Percentiles rank a stretch among this genome's conserved stretches.
Evolutionary conservation across 1,140 invertebrate species (phyloP).

Genomic region (Drosophila kanapiae): DNA sequence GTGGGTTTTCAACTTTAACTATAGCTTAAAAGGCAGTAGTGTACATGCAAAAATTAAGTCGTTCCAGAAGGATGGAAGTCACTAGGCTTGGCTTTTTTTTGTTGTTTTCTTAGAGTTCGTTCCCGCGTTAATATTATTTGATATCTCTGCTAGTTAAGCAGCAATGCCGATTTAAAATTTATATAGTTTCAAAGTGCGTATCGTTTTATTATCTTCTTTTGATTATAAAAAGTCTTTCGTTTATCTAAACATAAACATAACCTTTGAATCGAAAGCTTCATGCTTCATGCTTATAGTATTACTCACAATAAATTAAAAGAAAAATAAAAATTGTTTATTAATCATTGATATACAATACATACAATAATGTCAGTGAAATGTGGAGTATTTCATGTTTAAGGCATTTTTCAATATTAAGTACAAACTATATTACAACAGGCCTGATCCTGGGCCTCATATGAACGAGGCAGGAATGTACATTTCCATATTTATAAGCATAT

Average conservation of each 20-base stretch:
- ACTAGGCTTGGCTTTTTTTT: too few species aligned
- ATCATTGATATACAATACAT: neutral
- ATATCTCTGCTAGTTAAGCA: too few species aligned
- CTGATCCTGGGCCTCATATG: neutral
- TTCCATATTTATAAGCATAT: neutral
- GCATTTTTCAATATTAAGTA: neutral
- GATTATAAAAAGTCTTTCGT: neutral
- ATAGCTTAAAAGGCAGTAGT: too few species aligned
- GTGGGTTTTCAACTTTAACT: too few species aligned
- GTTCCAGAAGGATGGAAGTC: neutral
- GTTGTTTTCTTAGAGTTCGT: too few species aligned
- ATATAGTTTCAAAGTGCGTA: too few species aligned
- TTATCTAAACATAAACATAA: neutral
- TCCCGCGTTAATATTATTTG: too few species aligned
- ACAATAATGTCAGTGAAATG: neutral
- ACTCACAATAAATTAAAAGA: neutral
- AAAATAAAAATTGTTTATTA: neutral
- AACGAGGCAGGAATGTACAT: constrained; percentile 1
- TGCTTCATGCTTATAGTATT: neutral
- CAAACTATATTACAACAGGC: neutral
- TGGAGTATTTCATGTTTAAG: neutral
- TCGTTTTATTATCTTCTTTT: too few species aligned
- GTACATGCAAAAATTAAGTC: too few species aligned
- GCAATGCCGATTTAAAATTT: too few species aligned
- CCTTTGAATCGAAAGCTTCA: neutral